Evolutionary conservation across 2,113 vertebrate genomes (phyloP).

Genomic region (Pagrus major): DNA sequence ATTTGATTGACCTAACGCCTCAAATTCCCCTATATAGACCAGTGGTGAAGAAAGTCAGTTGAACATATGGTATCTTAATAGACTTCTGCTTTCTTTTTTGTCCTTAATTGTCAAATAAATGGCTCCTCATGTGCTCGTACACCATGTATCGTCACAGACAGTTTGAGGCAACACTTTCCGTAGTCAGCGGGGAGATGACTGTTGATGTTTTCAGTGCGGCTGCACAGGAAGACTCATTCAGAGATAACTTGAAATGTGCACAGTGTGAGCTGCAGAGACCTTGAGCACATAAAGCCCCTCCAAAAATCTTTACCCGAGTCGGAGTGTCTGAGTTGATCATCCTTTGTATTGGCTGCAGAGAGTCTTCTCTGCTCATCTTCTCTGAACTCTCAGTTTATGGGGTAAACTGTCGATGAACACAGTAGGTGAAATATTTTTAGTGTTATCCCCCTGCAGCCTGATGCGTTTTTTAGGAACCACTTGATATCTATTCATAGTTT

Average conservation of each 20-base stretch:
- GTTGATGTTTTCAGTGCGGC: conserved; percentile 21
- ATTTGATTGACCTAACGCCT: conserved; percentile 30
- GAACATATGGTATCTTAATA: background rate
- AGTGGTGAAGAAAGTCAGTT: background rate
- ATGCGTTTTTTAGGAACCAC: background rate
- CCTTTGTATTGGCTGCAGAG: background rate
- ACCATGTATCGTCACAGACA: background rate
- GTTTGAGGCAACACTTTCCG: background rate
- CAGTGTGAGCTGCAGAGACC: conserved; percentile 28
- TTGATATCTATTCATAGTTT: background rate
- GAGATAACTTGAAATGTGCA: conserved; percentile 42
- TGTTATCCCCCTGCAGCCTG: background rate
- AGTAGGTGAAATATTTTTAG: conserved; percentile 3
- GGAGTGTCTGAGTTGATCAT: background rate
- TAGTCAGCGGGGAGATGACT: background rate
- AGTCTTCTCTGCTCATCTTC: background rate
- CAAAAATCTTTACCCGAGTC: background rate
- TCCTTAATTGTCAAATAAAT: background rate
- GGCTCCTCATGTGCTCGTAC: background rate
- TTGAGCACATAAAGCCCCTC: conserved; percentile 42
- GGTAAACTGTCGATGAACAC: background rate
- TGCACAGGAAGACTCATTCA: conserved; percentile 31
- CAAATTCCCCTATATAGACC: conserved; percentile 11
- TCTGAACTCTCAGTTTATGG: background rate
- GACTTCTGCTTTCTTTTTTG: background rate